Percentiles rank a stretch among this genome's conserved stretches.
phyloP scores from a whole-genome alignment of 2,888 invertebrate genomes.

The Scaptomyza polygonia region DNA sequence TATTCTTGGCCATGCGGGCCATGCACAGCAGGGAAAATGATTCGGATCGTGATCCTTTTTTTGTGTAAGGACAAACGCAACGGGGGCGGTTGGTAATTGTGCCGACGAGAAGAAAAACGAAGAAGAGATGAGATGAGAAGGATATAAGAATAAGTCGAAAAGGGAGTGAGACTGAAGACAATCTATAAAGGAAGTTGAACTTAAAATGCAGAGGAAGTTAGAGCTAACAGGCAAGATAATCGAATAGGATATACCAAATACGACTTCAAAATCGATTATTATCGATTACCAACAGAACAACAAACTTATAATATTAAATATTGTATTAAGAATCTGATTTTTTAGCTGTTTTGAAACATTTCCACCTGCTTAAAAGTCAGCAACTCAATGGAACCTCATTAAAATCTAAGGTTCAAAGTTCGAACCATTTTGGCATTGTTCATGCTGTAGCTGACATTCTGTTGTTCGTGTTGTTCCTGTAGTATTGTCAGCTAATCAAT shows the following conservation, averaged over 20 bases:
- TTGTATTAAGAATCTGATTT: too few species aligned
- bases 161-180: not conserved
- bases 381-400: conserved; percentile 17
- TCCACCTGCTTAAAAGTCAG: conserved; percentile 23
- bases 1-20: conserved; percentile 8
- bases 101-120: conserved; percentile 12
- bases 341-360: not conserved
- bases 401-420: conserved; percentile 5
- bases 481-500: conserved; percentile 64
- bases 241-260: too few species aligned
- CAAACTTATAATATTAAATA: too few species aligned
- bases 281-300: not conserved
- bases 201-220: conserved; percentile 3
- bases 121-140: conserved; percentile 3
- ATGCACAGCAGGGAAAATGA: conserved; percentile 64
- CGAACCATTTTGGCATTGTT: conserved; percentile 26
- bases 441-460: conserved; percentile 1
- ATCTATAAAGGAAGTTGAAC: conserved; percentile 5
- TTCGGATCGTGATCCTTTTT: conserved; percentile 58
- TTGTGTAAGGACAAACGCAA: conserved; percentile 46
- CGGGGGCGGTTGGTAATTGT: conserved; percentile 69
- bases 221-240: not conserved
- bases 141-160: conserved; percentile 18
- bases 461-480: conserved; percentile 14
- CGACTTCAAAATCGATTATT: not conserved